These are phyloP conservation scores for Brachypodius melanocephalos DNA, from an alignment of 2,113 vertebrate species.

Conservation along the genomic window DNA sequence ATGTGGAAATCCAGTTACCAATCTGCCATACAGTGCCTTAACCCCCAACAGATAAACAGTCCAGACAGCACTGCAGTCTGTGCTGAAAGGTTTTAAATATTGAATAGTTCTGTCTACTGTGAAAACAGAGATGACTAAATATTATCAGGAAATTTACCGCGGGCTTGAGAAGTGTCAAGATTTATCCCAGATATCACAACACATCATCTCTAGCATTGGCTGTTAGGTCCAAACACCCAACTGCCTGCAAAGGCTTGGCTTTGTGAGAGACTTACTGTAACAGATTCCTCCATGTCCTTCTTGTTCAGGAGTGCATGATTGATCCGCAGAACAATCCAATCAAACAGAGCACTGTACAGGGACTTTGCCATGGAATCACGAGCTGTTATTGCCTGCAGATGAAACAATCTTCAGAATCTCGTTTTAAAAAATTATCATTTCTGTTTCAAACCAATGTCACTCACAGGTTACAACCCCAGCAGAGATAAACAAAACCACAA, in stretches of 20 bases:
- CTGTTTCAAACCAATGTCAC: neutral
- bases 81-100: neutral
- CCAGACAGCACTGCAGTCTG: neutral
- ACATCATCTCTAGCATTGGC: neutral
- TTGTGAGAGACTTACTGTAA: slow-evolving; percentile 77
- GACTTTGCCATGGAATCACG: slow-evolving; percentile 99
- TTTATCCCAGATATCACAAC: neutral
- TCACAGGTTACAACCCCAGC: neutral
- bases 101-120: neutral
- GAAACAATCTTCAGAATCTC: neutral
- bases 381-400: slow-evolving; percentile 89
- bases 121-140: neutral
- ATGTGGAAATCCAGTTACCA: neutral
- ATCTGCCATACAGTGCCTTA: neutral
- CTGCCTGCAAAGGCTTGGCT: neutral
- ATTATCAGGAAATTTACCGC: neutral
- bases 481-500: neutral
- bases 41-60: neutral
- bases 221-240: neutral
- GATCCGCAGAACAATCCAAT: slow-evolving; percentile 98
- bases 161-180: neutral
- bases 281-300: slow-evolving; percentile 95
- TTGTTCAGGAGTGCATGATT: slow-evolving; percentile 98
- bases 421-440: neutral
- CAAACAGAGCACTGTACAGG: slow-evolving; percentile 96